These are phyloP conservation scores for Garrulus glandarius DNA, from an alignment of 2,797 vertebrate genomes.

Conservation along the genomic window DNA sequence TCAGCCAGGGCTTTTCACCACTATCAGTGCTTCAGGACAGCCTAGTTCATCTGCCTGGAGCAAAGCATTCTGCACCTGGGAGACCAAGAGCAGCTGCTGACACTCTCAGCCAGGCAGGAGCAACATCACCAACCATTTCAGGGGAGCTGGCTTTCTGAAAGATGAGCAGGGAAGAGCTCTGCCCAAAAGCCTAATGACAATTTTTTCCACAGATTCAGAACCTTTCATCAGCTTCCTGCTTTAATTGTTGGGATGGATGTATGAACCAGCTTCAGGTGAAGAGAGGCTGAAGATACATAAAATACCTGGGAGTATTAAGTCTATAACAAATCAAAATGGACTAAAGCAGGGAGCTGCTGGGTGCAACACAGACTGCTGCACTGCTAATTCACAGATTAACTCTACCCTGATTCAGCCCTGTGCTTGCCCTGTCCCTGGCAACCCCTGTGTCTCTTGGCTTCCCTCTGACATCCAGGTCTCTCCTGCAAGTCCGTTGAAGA, in stretches of 20 bases:
- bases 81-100: not conserved
- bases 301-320: not conserved
- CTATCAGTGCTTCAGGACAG: not conserved
- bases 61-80: not conserved
- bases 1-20: not conserved
- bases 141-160: not conserved
- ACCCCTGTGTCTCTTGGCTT: not conserved
- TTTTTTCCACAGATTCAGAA: not conserved
- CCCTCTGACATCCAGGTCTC: not conserved
- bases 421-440: not conserved
- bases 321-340: not conserved
- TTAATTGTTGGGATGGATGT: not conserved
- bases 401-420: not conserved
- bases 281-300: not conserved
- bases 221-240: not conserved
- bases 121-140: rapidly evolving
- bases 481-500: rapidly evolving
- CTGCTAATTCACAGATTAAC: not conserved
- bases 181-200: not conserved
- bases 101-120: not conserved
- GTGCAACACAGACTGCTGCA: not conserved
- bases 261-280: not conserved
- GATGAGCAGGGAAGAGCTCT: not conserved
- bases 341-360: not conserved
- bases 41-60: not conserved